These are phyloP conservation scores for Gryllus longicercus DNA, from an alignment of 2,888 invertebrate species.

Conservation along the genomic window DNA sequence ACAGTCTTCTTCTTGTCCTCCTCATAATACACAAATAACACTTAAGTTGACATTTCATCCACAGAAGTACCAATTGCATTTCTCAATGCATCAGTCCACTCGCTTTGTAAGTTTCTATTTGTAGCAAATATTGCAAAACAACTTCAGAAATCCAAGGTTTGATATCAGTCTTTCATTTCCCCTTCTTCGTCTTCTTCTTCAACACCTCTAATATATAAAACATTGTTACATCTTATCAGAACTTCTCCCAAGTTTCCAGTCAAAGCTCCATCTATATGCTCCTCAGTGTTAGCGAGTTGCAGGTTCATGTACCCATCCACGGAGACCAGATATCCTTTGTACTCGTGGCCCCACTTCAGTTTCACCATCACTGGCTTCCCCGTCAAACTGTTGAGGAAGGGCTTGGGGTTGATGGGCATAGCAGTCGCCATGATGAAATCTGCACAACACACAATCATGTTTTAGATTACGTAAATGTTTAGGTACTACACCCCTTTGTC, in stretches of 20 bases:
- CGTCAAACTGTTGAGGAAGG: slow-evolving; percentile 95
- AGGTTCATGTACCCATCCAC: slow-evolving; percentile 99
- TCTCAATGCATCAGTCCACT: too few relatives aligned
- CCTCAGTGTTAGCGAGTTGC: slow-evolving; percentile 96
- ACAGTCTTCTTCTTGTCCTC: too few relatives aligned
- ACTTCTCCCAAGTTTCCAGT: slow-evolving; percentile 97
- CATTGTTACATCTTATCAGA: slow-evolving; percentile 94
- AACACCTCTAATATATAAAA: slow-evolving; percentile 88
- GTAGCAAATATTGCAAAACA: too few relatives aligned
- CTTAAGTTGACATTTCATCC: too few relatives aligned
- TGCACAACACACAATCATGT: not conserved
- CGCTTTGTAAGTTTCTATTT: too few relatives aligned
- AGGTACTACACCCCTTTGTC: too few relatives aligned
- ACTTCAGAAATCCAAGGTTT: too few relatives aligned
- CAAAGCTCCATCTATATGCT: slow-evolving; percentile 86
- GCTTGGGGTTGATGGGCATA: slow-evolving; percentile 98
- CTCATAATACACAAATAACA: too few relatives aligned
- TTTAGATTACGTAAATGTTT: too few relatives aligned
- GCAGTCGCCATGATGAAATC: slow-evolving; percentile 64
- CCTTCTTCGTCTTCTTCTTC: slow-evolving; percentile 97
- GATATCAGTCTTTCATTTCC: slow-evolving; percentile 79
- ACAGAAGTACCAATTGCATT: too few relatives aligned
- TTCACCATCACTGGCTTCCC: slow-evolving; percentile 98
- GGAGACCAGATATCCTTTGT: slow-evolving; percentile 96
- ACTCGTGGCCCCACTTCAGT: slow-evolving; percentile 99